phyloP scores from a whole-genome alignment of 2,113 vertebrate genomes.

The Hydrochoerus hydrochaeris region DNA sequence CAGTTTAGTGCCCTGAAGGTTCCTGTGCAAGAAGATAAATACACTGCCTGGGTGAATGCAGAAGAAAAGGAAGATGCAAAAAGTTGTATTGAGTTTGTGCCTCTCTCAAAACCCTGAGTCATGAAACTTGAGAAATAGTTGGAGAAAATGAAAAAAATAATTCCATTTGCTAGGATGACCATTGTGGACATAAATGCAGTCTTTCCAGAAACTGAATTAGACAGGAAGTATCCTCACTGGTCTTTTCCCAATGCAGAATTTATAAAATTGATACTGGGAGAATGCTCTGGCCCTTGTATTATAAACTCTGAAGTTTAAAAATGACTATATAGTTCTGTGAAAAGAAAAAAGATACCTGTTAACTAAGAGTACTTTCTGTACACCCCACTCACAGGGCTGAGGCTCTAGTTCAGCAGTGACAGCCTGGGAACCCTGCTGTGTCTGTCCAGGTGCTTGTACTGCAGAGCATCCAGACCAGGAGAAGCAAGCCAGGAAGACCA shows the following conservation, averaged over 20 bases:
- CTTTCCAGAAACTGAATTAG: conserved; percentile 93
- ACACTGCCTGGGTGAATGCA: conserved; percentile 85
- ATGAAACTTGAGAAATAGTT: conserved; percentile 90
- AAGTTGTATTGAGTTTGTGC: conserved; percentile 84
- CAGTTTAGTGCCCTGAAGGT: conserved; percentile 89
- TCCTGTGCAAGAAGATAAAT: conserved; percentile 91
- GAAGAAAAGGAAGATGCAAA: conserved; percentile 92
- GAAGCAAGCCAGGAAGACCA: not conserved
- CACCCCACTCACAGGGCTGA: not conserved
- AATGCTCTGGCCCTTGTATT: not conserved
- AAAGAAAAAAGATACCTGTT: not conserved
- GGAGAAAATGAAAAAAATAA: conserved; percentile 91
- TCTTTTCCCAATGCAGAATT: conserved; percentile 92
- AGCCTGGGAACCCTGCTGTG: not conserved
- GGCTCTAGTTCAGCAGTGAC: not conserved
- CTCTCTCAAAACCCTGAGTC: conserved; percentile 90
- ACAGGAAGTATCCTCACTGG: conserved; percentile 94
- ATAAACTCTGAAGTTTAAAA: conserved; percentile 38
- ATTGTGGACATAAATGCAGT: conserved; percentile 88
- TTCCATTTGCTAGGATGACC: conserved; percentile 96
- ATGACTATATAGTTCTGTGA: not conserved
- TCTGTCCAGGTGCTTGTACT: not conserved
- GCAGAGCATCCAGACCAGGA: not conserved
- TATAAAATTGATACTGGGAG: conserved; percentile 84
- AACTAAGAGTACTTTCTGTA: not conserved